Evolutionary conservation across 2,113 vertebrate species (phyloP).

Genomic region (Trichechus manatus): DNA sequence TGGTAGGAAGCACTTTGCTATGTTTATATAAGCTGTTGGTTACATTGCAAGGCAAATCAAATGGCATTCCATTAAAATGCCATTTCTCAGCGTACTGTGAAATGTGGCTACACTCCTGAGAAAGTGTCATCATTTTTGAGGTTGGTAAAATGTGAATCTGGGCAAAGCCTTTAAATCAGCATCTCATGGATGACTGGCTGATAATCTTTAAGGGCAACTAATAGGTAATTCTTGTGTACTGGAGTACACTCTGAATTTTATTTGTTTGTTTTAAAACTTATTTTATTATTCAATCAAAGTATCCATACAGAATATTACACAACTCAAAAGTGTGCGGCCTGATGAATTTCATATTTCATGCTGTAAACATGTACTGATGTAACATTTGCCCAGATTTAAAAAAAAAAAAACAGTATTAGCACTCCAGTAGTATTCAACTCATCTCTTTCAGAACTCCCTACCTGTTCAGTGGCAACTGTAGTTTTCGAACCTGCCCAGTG

Average conservation of each 20-base stretch:
- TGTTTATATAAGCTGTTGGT: conserved; percentile 9
- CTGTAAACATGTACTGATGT: not conserved
- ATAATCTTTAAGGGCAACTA: not conserved
- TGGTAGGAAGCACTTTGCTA: conserved; percentile 31
- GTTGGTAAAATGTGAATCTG: conserved; percentile 29
- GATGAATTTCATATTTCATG: conserved; percentile 15
- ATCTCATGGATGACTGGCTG: not conserved
- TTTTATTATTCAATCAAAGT: not conserved
- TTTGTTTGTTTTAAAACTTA: conserved; percentile 6
- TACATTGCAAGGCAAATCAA: not conserved
- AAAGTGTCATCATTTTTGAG: not conserved
- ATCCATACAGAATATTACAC: not conserved
- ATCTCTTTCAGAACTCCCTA: not conserved
- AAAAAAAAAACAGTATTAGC: not conserved
- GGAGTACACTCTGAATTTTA: not conserved
- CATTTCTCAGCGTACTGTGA: conserved; percentile 52
- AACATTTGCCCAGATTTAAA: not conserved
- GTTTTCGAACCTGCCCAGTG: not conserved
- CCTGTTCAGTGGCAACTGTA: not conserved
- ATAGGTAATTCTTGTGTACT: not conserved
- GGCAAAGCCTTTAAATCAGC: not conserved
- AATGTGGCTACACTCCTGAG: conserved; percentile 4
- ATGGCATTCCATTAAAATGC: conserved; percentile 54
- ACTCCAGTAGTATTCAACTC: not conserved
- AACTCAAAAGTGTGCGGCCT: not conserved